Evolutionary conservation across 2,888 invertebrate species (phyloP).

Genomic region (Laothoe populi): DNA sequence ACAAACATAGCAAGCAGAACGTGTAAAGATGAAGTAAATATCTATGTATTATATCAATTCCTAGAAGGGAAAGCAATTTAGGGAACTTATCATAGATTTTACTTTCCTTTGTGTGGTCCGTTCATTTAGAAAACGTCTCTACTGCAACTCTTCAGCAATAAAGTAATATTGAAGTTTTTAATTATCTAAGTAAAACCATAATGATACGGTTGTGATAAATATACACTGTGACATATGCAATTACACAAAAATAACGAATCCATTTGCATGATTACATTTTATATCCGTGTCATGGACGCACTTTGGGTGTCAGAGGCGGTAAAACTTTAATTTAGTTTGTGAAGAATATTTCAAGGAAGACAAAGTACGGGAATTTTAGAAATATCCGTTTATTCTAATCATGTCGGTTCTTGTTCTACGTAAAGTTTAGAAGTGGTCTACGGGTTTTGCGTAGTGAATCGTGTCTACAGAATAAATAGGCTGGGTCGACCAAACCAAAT

Average conservation of each 20-base stretch:
- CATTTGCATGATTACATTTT: constrained; percentile 6
- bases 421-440: neutral
- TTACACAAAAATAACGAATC: neutral
- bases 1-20: too few species aligned
- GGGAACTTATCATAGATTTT: too few species aligned
- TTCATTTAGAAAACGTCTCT: too few species aligned
- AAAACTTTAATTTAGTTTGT: neutral
- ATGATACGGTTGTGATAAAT: neutral
- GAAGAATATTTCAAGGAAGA: neutral
- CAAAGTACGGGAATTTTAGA: neutral
- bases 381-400: neutral
- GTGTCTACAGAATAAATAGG: too few species aligned
- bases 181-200: neutral
- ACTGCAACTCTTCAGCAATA: too few species aligned
- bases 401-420: neutral
- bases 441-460: too few species aligned
- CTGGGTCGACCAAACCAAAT: too few species aligned
- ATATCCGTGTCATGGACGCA: neutral
- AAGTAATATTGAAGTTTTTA: too few species aligned
- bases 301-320: neutral
- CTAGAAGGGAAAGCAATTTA: too few species aligned
- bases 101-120: too few species aligned
- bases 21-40: too few species aligned
- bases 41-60: too few species aligned
- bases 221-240: neutral